Evolutionary conservation across 2,113 vertebrate genomes (phyloP).

Genomic region (Sclerurus mexicanus): DNA sequence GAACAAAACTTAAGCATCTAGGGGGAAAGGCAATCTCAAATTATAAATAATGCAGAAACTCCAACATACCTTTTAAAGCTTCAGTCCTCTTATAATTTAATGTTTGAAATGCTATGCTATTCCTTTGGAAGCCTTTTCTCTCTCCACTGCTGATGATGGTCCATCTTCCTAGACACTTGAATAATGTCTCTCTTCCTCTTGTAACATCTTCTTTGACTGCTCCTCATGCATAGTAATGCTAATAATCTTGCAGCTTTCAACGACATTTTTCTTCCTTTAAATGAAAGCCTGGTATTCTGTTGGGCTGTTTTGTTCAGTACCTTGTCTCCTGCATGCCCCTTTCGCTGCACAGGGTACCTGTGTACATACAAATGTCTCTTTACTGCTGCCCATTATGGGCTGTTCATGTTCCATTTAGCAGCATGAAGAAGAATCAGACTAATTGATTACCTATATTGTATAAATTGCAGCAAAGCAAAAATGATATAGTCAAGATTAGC

Average conservation of each 20-base stretch:
- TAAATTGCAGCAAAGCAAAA: conserved; percentile 6
- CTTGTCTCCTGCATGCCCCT: background rate
- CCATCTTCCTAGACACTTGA: conserved; percentile 55
- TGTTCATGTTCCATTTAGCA: conserved; percentile 37
- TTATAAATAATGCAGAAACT: conserved; percentile 63
- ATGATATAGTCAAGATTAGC: background rate
- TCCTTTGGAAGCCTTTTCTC: conserved; percentile 38
- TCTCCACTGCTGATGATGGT: conserved; percentile 7
- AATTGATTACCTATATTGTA: conserved; percentile 42
- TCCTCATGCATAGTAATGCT: conserved; percentile 62
- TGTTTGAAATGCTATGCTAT: conserved; percentile 34
- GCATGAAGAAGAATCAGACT: background rate
- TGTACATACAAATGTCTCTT: conserved; percentile 3
- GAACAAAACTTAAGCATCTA: background rate
- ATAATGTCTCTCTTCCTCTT: conserved; percentile 51
- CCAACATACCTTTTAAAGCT: conserved; percentile 26
- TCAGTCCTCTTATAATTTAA: conserved; percentile 36
- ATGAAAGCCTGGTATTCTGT: conserved; percentile 11
- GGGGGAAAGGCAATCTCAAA: conserved; percentile 45
- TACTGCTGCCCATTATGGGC: conserved; percentile 27
- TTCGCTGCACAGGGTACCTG: background rate
- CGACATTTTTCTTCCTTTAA: conserved; percentile 49
- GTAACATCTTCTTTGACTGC: conserved; percentile 43
- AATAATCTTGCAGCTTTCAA: conserved; percentile 45
- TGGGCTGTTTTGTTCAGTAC: background rate